Conservation (phyloP, 1,140 invertebrate genomes). For the Calycopis cecrops region DNA sequence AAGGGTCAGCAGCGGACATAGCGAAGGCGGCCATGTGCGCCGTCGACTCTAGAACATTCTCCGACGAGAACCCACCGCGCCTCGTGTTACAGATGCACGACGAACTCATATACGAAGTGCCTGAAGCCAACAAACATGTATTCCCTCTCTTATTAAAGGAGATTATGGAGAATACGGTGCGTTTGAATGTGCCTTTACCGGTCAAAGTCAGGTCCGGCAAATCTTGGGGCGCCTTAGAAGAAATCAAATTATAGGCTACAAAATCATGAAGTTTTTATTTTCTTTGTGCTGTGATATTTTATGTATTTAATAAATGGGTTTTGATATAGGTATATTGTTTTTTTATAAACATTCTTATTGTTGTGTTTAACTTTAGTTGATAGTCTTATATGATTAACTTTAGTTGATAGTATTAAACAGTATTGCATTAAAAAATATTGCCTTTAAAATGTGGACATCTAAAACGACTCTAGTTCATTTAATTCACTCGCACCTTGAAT, state of each 20-base stretch:
- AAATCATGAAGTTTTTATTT: slow-evolving; percentile 24
- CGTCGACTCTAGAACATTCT: slow-evolving; percentile 82
- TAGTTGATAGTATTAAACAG: slow-evolving; percentile 16
- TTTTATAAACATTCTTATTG: slow-evolving; percentile 15
- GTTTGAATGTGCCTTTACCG: slow-evolving; percentile 85
- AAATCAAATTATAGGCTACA: slow-evolving; percentile 44
- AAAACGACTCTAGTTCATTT: no score
- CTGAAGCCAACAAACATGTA: slow-evolving; percentile 74
- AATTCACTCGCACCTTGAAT: no score
- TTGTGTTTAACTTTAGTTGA: background rate
- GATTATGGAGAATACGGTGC: slow-evolving; percentile 88
- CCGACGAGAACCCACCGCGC: slow-evolving; percentile 64
- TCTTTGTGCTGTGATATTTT: slow-evolving; percentile 36
- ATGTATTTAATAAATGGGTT: slow-evolving; percentile 21
- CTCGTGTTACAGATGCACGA: slow-evolving; percentile 96
- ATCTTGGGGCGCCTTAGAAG: slow-evolving; percentile 85
- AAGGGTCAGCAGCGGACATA: slow-evolving; percentile 97
- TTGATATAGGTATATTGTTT: background rate
- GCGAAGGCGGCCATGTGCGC: slow-evolving; percentile 92
- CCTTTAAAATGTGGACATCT: no score
- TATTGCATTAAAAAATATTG: slow-evolving; percentile 1
- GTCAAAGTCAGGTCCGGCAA: slow-evolving; percentile 90
- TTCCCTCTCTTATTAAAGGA: slow-evolving; percentile 82
- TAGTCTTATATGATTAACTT: slow-evolving; percentile 8
- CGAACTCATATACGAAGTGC: slow-evolving; percentile 96